These are phyloP conservation scores for Protonemura montana DNA, from an alignment of 2,888 invertebrate species.

Conservation along the genomic window DNA sequence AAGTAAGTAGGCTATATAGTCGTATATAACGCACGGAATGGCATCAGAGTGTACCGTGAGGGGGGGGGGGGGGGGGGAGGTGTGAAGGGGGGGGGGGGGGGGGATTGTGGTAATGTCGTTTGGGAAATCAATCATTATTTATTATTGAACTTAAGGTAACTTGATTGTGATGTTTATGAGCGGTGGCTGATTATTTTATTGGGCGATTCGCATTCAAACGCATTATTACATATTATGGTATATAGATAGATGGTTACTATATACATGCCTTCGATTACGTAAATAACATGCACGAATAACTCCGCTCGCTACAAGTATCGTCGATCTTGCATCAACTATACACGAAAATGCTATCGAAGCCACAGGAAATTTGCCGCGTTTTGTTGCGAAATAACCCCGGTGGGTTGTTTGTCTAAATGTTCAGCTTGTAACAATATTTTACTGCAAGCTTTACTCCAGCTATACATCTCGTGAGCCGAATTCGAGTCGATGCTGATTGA, in stretches of 20 bases:
- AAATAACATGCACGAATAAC: not conserved
- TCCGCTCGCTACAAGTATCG: not conserved
- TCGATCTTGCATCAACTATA: not conserved
- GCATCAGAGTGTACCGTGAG: not conserved
- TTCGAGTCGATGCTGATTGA: not conserved
- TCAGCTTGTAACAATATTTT: not conserved
- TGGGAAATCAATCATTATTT: constrained; percentile 31
- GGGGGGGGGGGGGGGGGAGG: constrained; percentile 16
- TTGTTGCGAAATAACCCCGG: not conserved
- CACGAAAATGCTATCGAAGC: not conserved
- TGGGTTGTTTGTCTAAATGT: constrained; percentile 7
- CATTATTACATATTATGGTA: not conserved
- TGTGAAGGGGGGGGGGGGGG: not conserved
- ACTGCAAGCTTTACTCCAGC: not conserved
- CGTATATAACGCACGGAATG: constrained; percentile 12
- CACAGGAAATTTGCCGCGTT: not conserved
- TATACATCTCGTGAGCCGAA: not conserved
- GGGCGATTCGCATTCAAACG: not conserved
- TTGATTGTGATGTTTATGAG: constrained; percentile 12
- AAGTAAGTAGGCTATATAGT: constrained; percentile 21
- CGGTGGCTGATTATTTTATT: not conserved
- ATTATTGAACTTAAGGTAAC: constrained; percentile 21
- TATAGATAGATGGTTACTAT: not conserved
- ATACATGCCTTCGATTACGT: not conserved
- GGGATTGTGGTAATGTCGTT: not conserved